Base-by-base conservation (phyloP, 2,797 vertebrate genomes). In the Zalophus californianus region DNA sequence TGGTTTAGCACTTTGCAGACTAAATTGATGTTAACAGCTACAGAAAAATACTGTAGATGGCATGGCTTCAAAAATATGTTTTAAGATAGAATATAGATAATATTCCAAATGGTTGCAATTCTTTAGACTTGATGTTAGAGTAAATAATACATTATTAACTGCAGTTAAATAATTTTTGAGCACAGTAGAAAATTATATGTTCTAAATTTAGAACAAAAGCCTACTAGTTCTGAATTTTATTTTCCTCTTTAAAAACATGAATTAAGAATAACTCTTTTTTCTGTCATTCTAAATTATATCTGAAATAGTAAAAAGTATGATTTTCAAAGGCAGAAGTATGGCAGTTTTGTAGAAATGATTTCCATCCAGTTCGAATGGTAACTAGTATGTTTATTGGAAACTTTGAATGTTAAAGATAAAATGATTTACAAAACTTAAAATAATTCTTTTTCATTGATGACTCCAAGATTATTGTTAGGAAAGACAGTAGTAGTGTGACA, bases 111-210 rank as follows among this genome's bases (percentile, higher is more conserved):
- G 64, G 54, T 73, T 94, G 70, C 50, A 94, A 80, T 92, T 94
- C 86, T 93, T 96, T 90, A 96, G 75, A 58, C 25, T 38, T 95
- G 25, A 90, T 88, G 38, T 97, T 90, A 86, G 66, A 93, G 60
- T 75, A 90, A 91, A 95, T 82, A 95, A 72, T 90, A 90, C 41
- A 90, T 79, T 83, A 97, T 88, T 97, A 94, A 93, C 75, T 94
- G 41, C 38, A 94, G 91, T 97, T 96, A 95, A 95, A 93, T 93
- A 92, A 96, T 95, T 97, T 97, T 95, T 92, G 58, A 96, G 79
- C 84, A 50, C 93, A 90, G 91, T 60, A 86, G 94, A 94, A 97
- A 95, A 96, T 84, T 92, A 27, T 52, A 18, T 7, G 9, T 86
- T 97, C 90, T 87, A 94, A 96, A 96, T 97, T 95, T 94, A 96